Base-by-base conservation (phyloP, 2,888 invertebrate genomes). In the Trypoxylon attenuatum region DNA sequence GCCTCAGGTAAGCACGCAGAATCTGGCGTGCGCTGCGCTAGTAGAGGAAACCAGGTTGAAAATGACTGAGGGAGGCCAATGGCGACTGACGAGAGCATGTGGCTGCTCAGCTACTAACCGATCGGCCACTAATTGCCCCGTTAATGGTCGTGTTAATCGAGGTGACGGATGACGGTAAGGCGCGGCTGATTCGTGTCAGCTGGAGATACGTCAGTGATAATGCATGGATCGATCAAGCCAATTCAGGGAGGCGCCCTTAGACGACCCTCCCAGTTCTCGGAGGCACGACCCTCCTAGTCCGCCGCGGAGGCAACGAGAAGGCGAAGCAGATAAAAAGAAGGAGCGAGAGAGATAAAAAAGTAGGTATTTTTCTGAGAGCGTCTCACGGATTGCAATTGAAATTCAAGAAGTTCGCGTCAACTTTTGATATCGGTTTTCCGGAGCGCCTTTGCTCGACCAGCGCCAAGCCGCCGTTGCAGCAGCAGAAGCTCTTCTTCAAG, bases 71-170 rank as follows among this genome's bases (percentile, higher is more conserved):
- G n/a, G 43, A 6, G 19, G 5, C 16, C 18, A 19, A 42, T 29
- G 43, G 47, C n/a, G 10, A 33, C 16, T 18, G 27, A 13, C 19
- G 18, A 46, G 13, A 22, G 22, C 27, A 15, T 18, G n/a, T 39
- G 41, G 33, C 23, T 46, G 45, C 41, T 41, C 42, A 65, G 16
- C 21, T 15, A n/a, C 25, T 21, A 33, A 51, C 41, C 21, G 51
- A 65, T 50, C 47, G 53, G 25, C 25, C 41, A 46, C 66, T 66
- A 66, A 66, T 66, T 66, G 58, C 58, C 54, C 45, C 49, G 54
- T 65, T 66, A 66, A 66, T 54, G 53, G 42, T 43, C 58, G 42
- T 54, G 58, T 65, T 58, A 65, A 66, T 65, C 66, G 58, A 53
- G 43, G 41, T 41, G 8, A 21, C 15, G 15, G 22, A 29, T 33